phyloP scores from a whole-genome alignment of 2,797 vertebrate species.

The Macropodus opercularis region DNA sequence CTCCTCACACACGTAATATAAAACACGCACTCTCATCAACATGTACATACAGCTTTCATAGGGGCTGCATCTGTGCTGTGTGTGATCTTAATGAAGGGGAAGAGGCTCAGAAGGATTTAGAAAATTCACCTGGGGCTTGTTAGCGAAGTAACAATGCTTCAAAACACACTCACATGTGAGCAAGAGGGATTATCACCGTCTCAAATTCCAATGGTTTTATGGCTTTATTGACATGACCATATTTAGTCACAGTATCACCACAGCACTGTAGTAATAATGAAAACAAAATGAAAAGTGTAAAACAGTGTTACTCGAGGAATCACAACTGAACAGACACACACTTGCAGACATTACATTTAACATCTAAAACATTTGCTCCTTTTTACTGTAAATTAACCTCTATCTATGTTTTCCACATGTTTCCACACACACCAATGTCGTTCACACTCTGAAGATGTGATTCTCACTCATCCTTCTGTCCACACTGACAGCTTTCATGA shows the following conservation, averaged over 20 bases:
- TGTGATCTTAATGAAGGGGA: constrained; percentile 30
- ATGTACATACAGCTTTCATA: background rate
- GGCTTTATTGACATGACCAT: no score
- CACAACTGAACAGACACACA: no score
- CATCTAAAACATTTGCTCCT: constrained; percentile 1
- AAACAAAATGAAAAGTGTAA: no score
- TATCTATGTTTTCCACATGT: background rate
- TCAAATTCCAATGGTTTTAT: no score
- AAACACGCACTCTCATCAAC: constrained; percentile 8
- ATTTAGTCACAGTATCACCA: no score
- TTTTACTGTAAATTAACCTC: background rate
- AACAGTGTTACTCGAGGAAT: no score
- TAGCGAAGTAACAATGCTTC: constrained; percentile 41
- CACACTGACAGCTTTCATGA: no score
- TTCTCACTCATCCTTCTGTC: background rate
- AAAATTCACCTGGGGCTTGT: constrained; percentile 50
- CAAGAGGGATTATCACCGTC: background rate
- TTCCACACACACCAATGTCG: background rate
- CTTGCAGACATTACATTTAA: background rate
- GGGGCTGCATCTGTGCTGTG: background rate
- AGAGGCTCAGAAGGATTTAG: constrained; percentile 40
- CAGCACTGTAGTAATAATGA: no score
- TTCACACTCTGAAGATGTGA: no score
- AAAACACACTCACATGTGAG: background rate
- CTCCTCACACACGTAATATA: constrained; percentile 8